These are phyloP conservation scores for Danionella cerebrum DNA, from an alignment of 2,113 vertebrate genomes.

Conservation along the genomic window DNA sequence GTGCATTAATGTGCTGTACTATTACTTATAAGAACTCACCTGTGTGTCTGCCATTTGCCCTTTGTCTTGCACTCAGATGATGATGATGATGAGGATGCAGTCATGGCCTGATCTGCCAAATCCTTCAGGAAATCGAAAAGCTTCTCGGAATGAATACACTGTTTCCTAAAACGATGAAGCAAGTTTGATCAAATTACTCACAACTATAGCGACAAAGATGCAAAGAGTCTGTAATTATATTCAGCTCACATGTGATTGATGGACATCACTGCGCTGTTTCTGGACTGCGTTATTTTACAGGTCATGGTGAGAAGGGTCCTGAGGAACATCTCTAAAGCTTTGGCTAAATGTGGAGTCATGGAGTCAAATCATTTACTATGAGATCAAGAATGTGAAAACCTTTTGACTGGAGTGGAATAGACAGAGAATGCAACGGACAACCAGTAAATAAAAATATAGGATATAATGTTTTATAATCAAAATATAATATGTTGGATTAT, in stretches of 20 bases:
- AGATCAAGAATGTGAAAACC: no score
- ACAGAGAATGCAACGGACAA: no score
- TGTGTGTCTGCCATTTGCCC: slow-evolving; percentile 52
- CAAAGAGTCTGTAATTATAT: background rate
- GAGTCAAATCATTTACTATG: no score
- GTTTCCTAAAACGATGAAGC: slow-evolving; percentile 49
- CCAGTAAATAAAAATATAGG: no score
- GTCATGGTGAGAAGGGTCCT: slow-evolving; percentile 58
- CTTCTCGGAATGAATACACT: slow-evolving; percentile 64
- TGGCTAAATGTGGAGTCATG: slow-evolving; percentile 46
- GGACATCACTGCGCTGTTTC: slow-evolving; percentile 53
- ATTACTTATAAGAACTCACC: slow-evolving; percentile 50
- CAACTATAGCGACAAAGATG: background rate
- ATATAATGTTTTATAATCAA: no score
- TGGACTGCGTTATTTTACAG: slow-evolving; percentile 57
- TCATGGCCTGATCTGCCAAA: slow-evolving; percentile 41
- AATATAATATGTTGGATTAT: no score
- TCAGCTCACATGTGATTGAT: slow-evolving; percentile 61
- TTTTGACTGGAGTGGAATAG: no score
- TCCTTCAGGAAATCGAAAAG: slow-evolving; percentile 65
- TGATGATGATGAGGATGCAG: slow-evolving; percentile 24
- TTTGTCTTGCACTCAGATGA: slow-evolving; percentile 47
- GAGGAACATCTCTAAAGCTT: slow-evolving; percentile 64
- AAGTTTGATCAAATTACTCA: background rate
- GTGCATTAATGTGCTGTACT: background rate